These are phyloP conservation scores for Lapara coniferarum DNA, from an alignment of 2,888 invertebrate species.

Conservation along the genomic window DNA sequence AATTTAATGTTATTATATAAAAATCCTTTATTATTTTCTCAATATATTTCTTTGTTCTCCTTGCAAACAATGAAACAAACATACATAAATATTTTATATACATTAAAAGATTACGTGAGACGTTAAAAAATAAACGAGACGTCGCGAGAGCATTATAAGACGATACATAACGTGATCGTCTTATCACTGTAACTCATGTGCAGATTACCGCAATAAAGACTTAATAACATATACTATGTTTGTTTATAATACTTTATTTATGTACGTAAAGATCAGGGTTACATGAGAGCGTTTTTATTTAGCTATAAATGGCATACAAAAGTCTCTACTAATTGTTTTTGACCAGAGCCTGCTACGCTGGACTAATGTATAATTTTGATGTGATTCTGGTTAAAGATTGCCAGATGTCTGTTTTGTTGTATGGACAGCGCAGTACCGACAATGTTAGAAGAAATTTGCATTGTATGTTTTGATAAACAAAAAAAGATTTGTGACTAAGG, in stretches of 20 bases:
- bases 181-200: conserved; percentile 79
- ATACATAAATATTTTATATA: not conserved
- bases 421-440: too few species aligned
- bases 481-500: too few species aligned
- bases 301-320: too few species aligned
- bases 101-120: not conserved
- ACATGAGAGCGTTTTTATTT: not conserved
- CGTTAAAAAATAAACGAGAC: conserved; percentile 49
- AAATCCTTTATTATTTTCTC: too few species aligned
- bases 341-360: not conserved
- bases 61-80: not conserved
- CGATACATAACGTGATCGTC: conserved; percentile 68
- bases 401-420: too few species aligned
- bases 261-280: not conserved
- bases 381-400: too few species aligned
- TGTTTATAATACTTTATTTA: conserved; percentile 29
- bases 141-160: conserved; percentile 52
- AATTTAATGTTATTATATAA: too few species aligned
- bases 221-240: conserved; percentile 52
- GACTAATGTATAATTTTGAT: not conserved
- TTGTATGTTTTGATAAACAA: too few species aligned
- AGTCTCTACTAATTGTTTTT: too few species aligned
- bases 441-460: not conserved
- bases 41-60: too few species aligned
- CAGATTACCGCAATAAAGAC: conserved; percentile 78